phyloP scores from a whole-genome alignment of 2,797 vertebrate genomes.

The Sebastes jordani region DNA sequence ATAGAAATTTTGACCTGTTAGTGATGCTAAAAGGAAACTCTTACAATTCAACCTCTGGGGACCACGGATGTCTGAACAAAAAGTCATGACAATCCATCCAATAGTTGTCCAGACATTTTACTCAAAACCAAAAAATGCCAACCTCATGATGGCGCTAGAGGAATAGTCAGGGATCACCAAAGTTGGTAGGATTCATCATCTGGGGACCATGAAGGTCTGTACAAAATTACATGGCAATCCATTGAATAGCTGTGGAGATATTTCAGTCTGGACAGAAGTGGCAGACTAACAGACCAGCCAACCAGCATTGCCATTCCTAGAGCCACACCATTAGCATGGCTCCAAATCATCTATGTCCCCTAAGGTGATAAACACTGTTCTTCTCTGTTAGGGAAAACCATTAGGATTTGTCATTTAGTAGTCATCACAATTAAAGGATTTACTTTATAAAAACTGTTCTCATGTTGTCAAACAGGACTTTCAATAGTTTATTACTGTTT shows the following conservation, averaged over 20 bases:
- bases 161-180: neutral
- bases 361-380: neutral
- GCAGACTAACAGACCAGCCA: too few relatives aligned
- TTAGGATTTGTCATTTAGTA: neutral
- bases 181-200: neutral
- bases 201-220: neutral
- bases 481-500: neutral
- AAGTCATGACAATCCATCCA: too few relatives aligned
- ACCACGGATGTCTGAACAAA: neutral
- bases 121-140: neutral
- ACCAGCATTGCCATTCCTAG: neutral
- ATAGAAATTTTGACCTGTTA: neutral
- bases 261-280: neutral
- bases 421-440: constrained; percentile 3
- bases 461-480: neutral
- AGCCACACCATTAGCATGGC: neutral
- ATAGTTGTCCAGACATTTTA: neutral
- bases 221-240: neutral
- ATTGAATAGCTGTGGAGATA: neutral
- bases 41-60: neutral
- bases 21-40: neutral
- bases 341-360: too few relatives aligned
- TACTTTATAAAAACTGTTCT: neutral
- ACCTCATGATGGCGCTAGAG: neutral
- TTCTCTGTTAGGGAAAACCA: neutral